Evolutionary conservation across 2,888 invertebrate species (phyloP), one percentile per base, ranked within the genome.

Genomic region (Trichopoda pennipes): DNA sequence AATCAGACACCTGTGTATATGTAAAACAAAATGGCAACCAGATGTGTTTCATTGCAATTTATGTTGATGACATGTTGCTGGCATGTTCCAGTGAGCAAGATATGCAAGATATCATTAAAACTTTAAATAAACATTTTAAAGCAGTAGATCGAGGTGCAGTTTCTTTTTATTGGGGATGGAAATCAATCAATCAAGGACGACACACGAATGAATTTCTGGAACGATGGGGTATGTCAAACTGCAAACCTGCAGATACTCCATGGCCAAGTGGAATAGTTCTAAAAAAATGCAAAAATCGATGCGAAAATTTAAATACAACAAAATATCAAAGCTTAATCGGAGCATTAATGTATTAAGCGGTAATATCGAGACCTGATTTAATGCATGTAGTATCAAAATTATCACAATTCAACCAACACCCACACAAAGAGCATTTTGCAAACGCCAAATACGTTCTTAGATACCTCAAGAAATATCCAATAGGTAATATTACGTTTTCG

Each of bases 231-330:
- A 84, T 81, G 79, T n/a, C 38, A 6, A 32, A 70, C 6, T 73
- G 76, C n/a, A 79, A 81, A 35, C 53, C 64, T n/a, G 61, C 83
- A 7, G 32, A 61, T 9, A 81, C 81, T 19, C 84, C 79, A 6
- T 80, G 35, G 69, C 55, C 61, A 7, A 79, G 56, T 53, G 81
- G 83, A 23, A 66, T 74, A 14, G 23, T 81, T 4, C 47, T 83
- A 12, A n/a, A 53, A 12, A 84, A 83, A 23, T 79, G 81, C n/a
- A 55, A 66, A 38, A 74, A 75, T 0, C 0, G 47, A 2, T 80
- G 72, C 68, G 28, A 51, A 8, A 21, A 74, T 21, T 28, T 80
- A 14, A 32, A 63, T 1, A 17, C 49, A 64, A 60, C 7, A 42
- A 2, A 1, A 4, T 60, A 60, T 42, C 42, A 60, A 60, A 60